Evolutionary conservation across 1,140 invertebrate genomes (phyloP).

Genomic region (Aphis gossypii): DNA sequence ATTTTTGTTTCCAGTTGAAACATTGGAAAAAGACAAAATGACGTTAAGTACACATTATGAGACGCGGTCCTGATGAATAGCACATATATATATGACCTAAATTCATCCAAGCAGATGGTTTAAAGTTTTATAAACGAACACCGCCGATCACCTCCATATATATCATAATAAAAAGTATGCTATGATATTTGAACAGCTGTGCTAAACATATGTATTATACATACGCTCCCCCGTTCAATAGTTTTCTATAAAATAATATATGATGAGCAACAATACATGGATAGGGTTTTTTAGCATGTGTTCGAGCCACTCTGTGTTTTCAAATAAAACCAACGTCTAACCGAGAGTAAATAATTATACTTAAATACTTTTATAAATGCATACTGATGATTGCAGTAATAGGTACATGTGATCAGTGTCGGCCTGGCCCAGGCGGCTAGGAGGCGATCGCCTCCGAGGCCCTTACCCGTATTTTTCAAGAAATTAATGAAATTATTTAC

Average conservation of each 20-base stretch:
- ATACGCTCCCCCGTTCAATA: neutral
- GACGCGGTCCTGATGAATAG: neutral
- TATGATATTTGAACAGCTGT: conserved; percentile 51
- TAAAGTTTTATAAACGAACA: neutral
- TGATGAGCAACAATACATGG: neutral
- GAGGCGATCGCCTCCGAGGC: no score
- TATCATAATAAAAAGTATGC: neutral
- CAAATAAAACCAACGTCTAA: neutral
- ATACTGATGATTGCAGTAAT: neutral
- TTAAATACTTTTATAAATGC: neutral
- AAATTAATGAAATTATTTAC: no score
- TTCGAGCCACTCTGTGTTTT: neutral
- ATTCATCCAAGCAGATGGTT: conserved; percentile 36
- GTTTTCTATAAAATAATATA: neutral
- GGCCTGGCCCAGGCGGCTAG: no score
- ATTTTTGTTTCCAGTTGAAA: conserved; percentile 4
- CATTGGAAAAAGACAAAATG: neutral
- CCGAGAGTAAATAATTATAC: neutral
- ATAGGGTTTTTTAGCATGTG: no score
- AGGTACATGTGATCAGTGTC: neutral
- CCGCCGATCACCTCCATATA: neutral
- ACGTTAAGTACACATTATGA: conserved; percentile 8
- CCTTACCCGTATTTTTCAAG: no score
- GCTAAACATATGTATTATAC: neutral
- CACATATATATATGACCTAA: neutral